Conservation (phyloP, 2,888 invertebrate species). For the Antheraea assamensis region DNA sequence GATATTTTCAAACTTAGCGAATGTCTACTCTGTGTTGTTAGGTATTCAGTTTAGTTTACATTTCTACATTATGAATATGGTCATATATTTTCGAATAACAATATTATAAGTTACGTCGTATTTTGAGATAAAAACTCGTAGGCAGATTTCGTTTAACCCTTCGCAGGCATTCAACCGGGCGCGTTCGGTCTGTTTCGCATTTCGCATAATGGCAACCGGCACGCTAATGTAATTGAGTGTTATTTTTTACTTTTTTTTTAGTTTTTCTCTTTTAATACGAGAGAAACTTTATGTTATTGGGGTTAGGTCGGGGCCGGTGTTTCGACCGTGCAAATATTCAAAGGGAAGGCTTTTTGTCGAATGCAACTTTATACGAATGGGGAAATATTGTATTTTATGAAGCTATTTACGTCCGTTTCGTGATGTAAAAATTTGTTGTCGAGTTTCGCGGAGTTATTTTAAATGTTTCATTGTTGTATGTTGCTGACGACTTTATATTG, state of each 20-base stretch:
- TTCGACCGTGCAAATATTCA: constrained; percentile 21
- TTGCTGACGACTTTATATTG: constrained; percentile 15
- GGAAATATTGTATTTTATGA: constrained; percentile 41
- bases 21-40: constrained; percentile 20
- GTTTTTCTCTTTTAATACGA: constrained; percentile 53
- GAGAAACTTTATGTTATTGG: constrained; percentile 48
- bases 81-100: background rate
- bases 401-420: constrained; percentile 41
- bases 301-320: constrained; percentile 37
- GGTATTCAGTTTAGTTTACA: background rate
- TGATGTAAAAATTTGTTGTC: constrained; percentile 40
- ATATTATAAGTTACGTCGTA: background rate
- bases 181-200: constrained; percentile 40
- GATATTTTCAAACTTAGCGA: background rate
- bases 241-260: constrained; percentile 58
- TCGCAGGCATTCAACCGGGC: constrained; percentile 14
- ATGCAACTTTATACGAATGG: constrained; percentile 32
- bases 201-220: constrained; percentile 58
- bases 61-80: background rate
- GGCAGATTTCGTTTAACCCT: constrained; percentile 32
- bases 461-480: constrained; percentile 3
- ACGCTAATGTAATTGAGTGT: constrained; percentile 74
- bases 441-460: constrained; percentile 25
- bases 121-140: constrained; percentile 38
- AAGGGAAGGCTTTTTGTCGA: constrained; percentile 34